Evolutionary conservation across 1,140 invertebrate genomes (phyloP).

Genomic region (Drosophila repleta): DNA sequence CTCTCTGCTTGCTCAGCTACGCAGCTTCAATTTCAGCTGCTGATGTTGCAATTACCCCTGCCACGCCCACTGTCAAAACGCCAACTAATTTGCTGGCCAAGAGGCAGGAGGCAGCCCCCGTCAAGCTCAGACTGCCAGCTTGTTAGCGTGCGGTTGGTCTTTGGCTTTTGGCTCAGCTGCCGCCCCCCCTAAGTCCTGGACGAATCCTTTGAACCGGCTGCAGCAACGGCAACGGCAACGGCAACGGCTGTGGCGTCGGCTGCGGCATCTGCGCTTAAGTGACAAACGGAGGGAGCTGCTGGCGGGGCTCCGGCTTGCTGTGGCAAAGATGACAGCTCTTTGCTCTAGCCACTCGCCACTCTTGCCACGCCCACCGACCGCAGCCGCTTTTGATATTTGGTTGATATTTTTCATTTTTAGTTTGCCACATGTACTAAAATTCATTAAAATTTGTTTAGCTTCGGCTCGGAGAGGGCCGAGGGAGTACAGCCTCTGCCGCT

Average conservation of each 20-base stretch:
- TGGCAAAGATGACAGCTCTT: constrained; percentile 34
- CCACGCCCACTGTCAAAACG: constrained; percentile 12
- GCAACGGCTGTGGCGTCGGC: constrained; percentile 1
- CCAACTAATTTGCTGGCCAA: constrained; percentile 41
- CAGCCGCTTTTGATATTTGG: constrained; percentile 28
- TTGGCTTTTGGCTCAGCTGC: constrained; percentile 17
- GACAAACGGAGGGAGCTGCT: constrained; percentile 26
- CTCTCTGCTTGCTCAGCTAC: neutral
- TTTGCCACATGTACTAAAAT: constrained; percentile 27
- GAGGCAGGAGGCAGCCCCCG: constrained; percentile 8
- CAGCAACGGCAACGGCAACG: constrained; percentile 1
- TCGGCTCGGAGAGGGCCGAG: neutral
- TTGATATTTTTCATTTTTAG: constrained; percentile 38
- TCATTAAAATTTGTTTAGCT: constrained; percentile 27
- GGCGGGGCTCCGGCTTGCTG: constrained; percentile 18
- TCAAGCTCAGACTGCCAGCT: constrained; percentile 37
- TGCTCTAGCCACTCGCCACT: constrained; percentile 3
- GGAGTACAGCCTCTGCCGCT: constrained; percentile 5
- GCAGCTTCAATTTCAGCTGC: constrained; percentile 4
- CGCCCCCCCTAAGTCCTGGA: neutral
- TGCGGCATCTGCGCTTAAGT: constrained; percentile 47
- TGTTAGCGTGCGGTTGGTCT: constrained; percentile 53
- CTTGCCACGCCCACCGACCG: neutral
- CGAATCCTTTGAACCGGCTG: constrained; percentile 29
- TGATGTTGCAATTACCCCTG: constrained; percentile 35